Conservation (phyloP, 2,888 invertebrate genomes). For the Elmis aenea region DNA sequence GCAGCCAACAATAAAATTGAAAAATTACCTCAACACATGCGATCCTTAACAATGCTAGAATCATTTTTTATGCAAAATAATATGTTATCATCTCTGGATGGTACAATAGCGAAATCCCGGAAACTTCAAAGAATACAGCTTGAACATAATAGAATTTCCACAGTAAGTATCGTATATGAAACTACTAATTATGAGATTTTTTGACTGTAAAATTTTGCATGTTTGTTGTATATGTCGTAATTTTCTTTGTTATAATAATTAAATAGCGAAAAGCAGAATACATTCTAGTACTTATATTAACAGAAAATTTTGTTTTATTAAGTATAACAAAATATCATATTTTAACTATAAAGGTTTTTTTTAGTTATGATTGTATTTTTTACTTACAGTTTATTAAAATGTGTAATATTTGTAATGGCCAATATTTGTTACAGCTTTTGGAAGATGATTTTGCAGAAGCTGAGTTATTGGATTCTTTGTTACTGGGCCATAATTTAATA, state of each 20-base stretch:
- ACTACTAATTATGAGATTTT: constrained; percentile 1
- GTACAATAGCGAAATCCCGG: constrained; percentile 64
- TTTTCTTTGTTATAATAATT: constrained; percentile 3
- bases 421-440: constrained; percentile 56
- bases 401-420: too few relatives aligned
- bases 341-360: too few relatives aligned
- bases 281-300: too few relatives aligned
- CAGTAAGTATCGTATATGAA: constrained; percentile 52
- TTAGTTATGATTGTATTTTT: too few relatives aligned
- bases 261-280: too few relatives aligned
- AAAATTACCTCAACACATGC: constrained; percentile 66
- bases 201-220: too few relatives aligned
- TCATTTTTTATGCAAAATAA: constrained; percentile 70
- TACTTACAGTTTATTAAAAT: too few relatives aligned
- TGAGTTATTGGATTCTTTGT: constrained; percentile 62
- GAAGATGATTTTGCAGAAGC: constrained; percentile 73
- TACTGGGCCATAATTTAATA: constrained; percentile 69
- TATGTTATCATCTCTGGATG: constrained; percentile 63
- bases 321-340: too few relatives aligned
- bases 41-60: constrained; percentile 63
- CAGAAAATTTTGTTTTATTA: too few relatives aligned
- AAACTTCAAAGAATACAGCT: constrained; percentile 63
- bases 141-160: constrained; percentile 69
- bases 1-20: constrained; percentile 69
- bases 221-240: constrained; percentile 1